Evolutionary conservation across 1,140 invertebrate species (phyloP), one percentile per base, ranked within the genome.

Genomic region (Mactra quadrangularis): DNA sequence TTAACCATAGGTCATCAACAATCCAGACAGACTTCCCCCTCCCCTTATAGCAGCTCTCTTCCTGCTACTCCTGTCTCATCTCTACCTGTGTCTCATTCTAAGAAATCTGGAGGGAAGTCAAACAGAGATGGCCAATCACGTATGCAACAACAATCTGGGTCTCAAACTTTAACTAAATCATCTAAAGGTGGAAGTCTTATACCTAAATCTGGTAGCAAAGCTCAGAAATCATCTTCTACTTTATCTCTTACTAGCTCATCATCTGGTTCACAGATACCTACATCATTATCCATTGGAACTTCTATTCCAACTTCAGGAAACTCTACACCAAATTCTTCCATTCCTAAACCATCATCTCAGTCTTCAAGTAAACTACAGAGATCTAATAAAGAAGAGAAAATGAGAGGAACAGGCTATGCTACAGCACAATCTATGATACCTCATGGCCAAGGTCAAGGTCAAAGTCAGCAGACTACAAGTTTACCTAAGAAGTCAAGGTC

Each of bases 141-240:
- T 9, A 60, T 31, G 13, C 75, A 74, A 22, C 50, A 35, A 29
- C 71, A 74, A 22, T 72, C 68, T 13, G 71, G 79, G 17, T 74
- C 78, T 53, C 62, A 82, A 33, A 77, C 71, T 3, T 85, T 87
- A 38, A 87, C 85, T 45, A 91, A 88, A 38, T 78, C 84, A 52
- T 86, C 90, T 52, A 91, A 91, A 84, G 85, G 90, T 25, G 88
- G 88, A 25, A 90, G 87, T 64, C 85, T 91, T 59, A 90, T 90
- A 64, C 88, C 88, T 41, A 84, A 86, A 64, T 78, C 85, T 38
- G 78, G 76, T 45, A 78, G 78, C 62, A 82, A 74, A 13, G 74
- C 85, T 55, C 77, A 85, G 35, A 89, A 88, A 83, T 86, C 87
- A 25, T 84, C 85, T 15, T 85, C 86, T 13, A 66, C 82, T 64